Percentiles rank a stretch among this genome's conserved stretches.
Evolutionary conservation across 2,888 invertebrate genomes (phyloP).

Genomic region (Apamea anceps): DNA sequence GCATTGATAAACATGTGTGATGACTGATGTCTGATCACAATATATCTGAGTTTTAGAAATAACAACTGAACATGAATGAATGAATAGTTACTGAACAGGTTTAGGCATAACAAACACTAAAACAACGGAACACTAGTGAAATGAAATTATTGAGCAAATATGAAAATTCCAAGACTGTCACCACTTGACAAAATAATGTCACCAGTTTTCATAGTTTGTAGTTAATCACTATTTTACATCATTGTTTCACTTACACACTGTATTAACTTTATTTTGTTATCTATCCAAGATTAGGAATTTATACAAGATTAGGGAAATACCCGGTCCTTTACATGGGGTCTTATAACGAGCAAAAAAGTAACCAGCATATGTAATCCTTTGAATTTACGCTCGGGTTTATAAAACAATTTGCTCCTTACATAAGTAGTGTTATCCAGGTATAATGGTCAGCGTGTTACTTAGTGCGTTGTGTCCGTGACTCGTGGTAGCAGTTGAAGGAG

Average conservation of each 20-base stretch:
- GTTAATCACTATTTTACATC: background rate
- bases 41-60: too few species aligned
- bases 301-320: background rate
- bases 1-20: too few species aligned
- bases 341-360: background rate
- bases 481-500: conserved; percentile 8
- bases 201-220: too few species aligned
- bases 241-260: background rate
- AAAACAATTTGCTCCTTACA: background rate
- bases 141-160: too few species aligned
- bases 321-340: background rate
- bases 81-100: too few species aligned
- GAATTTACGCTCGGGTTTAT: background rate
- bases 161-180: too few species aligned
- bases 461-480: background rate
- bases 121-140: too few species aligned
- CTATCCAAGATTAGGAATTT: background rate
- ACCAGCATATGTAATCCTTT: background rate
- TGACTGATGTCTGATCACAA: too few species aligned
- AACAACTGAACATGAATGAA: too few species aligned
- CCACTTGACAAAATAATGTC: too few species aligned
- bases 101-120: too few species aligned
- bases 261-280: background rate
- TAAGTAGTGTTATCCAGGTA: background rate
- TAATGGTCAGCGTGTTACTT: background rate